Evolutionary conservation across 2,113 vertebrate genomes (phyloP).

Genomic region (Equus quagga): DNA sequence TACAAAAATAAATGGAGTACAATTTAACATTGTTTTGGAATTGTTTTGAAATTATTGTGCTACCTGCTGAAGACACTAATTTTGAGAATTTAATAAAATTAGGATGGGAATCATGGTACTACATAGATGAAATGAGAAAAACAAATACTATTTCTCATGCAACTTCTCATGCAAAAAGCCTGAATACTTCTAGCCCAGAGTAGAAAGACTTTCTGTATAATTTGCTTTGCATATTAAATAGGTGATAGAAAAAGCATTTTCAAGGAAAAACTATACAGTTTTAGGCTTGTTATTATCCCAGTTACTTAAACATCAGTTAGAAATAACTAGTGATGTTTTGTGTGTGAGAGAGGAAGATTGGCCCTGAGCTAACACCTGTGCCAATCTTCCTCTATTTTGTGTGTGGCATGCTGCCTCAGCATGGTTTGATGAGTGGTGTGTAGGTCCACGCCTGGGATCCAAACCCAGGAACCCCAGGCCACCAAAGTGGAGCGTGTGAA

Average conservation of each 20-base stretch:
- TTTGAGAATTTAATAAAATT: background rate
- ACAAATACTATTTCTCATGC: background rate
- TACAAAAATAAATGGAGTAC: background rate
- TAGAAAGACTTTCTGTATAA: background rate
- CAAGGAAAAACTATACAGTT: background rate
- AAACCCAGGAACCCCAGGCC: too few species aligned
- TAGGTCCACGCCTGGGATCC: too few species aligned
- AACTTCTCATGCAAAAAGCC: background rate
- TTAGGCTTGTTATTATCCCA: slow-evolving; percentile 22
- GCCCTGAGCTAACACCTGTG: too few species aligned
- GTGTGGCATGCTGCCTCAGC: too few species aligned
- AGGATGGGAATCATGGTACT: background rate
- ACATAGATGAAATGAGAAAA: background rate
- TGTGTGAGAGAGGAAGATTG: too few species aligned
- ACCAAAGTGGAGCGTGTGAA: too few species aligned
- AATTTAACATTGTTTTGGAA: background rate
- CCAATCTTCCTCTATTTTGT: too few species aligned
- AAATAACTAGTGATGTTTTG: background rate
- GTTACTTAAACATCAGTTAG: background rate
- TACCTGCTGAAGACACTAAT: background rate
- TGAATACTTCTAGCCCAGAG: background rate
- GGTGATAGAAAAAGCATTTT: background rate
- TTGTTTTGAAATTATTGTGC: background rate
- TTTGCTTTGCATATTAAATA: slow-evolving; percentile 11
- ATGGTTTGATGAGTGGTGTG: too few species aligned